Evolutionary conservation across 2,888 invertebrate genomes (phyloP), one percentile per base, ranked within the genome.

Genomic region (Dynastes tityus): DNA sequence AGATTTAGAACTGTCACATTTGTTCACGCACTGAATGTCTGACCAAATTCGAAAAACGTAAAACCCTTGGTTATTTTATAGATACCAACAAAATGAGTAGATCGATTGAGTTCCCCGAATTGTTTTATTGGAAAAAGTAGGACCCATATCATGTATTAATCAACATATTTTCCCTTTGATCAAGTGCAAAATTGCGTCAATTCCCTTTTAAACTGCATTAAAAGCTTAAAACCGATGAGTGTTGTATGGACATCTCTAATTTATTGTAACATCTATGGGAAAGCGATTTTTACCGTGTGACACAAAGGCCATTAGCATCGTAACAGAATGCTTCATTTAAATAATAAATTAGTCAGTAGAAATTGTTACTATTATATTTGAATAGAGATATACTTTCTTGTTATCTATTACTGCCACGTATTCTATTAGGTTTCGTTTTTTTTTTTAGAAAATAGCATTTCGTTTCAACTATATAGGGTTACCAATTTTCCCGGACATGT

Each of bases 1-100:
- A 11, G 27, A 27, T 22, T 13, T 68, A 61, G 40, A 73, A 73
- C 73, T 73, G 73, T 73, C 73, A 73, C 58, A 70, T 37, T 73
- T 22, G 58, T 40, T 61, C 58, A 61, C 22, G 4, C 55, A 58
- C 40, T 22, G 16, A 49, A 55, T 11, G 27, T 58, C 9, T 29
- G 58, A 11, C 58, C 45, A 61, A 58, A 45, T 45, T 61, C 40
- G 29, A 40, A 73, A 73, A 73, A 29, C 29, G 22, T 32, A 73
- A 73, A 73, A 61, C 73, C 61, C 73, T 40, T 61, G 61, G 27
- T 4, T 11, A 73, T 73, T 22, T 37, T n/a, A 71, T 40, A 45
- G 40, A 61, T 61, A 70, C 58, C n/a, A 32, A 16, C 16, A 51
- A 8, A 9, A 16, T n/a, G 2, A n/a, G 9, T n/a, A 45, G 40